These are phyloP conservation scores for Drosophila albomicans DNA, from an alignment of 1,140 invertebrate species.

Conservation along the genomic window DNA sequence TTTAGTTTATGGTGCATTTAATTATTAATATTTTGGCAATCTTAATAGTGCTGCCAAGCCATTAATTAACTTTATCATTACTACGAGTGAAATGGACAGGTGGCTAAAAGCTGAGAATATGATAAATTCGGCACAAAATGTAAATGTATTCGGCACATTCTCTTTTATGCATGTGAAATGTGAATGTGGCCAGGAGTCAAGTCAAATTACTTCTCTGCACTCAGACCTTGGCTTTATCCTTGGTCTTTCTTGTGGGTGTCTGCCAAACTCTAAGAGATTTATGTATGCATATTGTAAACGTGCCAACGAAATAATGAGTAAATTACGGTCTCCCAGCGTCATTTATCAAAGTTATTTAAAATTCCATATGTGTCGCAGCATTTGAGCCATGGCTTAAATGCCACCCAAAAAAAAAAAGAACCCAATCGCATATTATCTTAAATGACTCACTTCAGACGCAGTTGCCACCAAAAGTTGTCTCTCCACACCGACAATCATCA, in stretches of 20 bases:
- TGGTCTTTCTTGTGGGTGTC: slow-evolving; percentile 3
- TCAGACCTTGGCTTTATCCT: slow-evolving; percentile 27
- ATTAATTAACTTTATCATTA: slow-evolving; percentile 21
- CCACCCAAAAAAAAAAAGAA: too few relatives aligned
- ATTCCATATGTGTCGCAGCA: slow-evolving; percentile 22
- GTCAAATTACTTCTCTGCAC: neutral
- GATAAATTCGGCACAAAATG: too few relatives aligned
- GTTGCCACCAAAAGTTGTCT: slow-evolving; percentile 35
- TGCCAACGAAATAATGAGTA: slow-evolving; percentile 58
- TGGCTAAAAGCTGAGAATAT: slow-evolving; percentile 25
- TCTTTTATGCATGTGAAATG: slow-evolving; percentile 3
- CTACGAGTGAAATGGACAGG: neutral
- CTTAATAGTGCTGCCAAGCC: neutral
- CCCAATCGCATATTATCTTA: slow-evolving; percentile 6
- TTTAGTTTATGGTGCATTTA: slow-evolving; percentile 2
- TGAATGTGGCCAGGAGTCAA: slow-evolving; percentile 8
- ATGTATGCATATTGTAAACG: slow-evolving; percentile 38
- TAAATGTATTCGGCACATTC: too few relatives aligned
- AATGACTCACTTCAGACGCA: slow-evolving; percentile 19
- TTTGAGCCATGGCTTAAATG: slow-evolving; percentile 16
- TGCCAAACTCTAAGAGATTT: slow-evolving; percentile 23
- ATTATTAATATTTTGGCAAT: slow-evolving; percentile 9
- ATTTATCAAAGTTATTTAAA: slow-evolving; percentile 44
- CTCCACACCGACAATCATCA: slow-evolving; percentile 40
- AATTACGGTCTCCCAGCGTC: slow-evolving; percentile 55